Conservation (phyloP, 2,113 vertebrate species). For the Empidonax traillii region DNA sequence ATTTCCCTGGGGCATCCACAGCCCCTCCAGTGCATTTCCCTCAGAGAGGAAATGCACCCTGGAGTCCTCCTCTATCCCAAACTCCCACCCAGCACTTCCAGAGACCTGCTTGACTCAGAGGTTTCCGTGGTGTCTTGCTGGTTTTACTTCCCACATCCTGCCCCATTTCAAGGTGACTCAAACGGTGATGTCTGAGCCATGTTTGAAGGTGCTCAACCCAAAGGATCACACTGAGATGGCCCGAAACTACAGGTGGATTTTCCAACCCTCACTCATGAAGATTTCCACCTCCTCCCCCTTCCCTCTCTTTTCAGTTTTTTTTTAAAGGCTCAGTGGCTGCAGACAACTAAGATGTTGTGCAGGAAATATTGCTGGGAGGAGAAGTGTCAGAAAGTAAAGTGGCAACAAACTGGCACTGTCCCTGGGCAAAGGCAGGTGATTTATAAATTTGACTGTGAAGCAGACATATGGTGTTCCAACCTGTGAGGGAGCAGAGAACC, state of each 20-base stretch:
- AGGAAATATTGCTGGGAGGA: neutral
- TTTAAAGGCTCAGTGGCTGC: neutral
- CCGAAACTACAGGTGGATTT: slow-evolving; percentile 20
- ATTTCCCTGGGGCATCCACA: neutral
- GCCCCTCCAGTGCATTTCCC: neutral
- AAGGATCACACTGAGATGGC: neutral
- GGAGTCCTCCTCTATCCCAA: neutral
- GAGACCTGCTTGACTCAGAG: neutral
- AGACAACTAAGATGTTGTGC: neutral
- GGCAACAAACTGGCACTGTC: neutral
- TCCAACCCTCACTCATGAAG: neutral
- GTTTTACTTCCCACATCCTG: slow-evolving; percentile 40
- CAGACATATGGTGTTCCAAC: neutral
- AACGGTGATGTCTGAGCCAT: neutral
- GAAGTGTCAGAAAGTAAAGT: neutral
- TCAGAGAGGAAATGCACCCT: neutral
- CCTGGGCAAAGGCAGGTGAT: neutral
- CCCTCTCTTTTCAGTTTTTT: neutral
- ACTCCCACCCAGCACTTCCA: neutral
- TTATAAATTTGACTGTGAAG: neutral
- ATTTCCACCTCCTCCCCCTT: neutral
- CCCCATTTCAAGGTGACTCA: neutral
- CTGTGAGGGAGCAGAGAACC: neutral
- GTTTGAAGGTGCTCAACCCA: neutral
- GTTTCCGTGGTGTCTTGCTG: neutral